Evolutionary conservation across 1,140 invertebrate species (phyloP).

Genomic region (Agrilus planipennis): DNA sequence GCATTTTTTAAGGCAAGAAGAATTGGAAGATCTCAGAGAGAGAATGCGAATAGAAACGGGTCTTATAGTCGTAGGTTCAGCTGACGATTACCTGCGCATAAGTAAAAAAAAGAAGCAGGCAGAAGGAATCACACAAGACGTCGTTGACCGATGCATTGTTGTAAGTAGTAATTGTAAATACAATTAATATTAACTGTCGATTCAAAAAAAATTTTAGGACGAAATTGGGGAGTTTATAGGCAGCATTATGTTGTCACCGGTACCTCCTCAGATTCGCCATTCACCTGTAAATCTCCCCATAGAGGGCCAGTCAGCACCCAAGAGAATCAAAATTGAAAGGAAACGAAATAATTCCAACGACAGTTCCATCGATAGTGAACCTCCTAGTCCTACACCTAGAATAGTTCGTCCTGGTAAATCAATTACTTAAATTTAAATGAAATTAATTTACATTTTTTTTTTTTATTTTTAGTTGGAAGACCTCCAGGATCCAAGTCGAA

Average conservation of each 20-base stretch:
- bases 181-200: background rate
- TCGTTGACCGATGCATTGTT: slow-evolving; percentile 69
- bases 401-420: slow-evolving; percentile 24
- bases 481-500: slow-evolving; percentile 34
- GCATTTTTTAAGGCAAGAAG: slow-evolving; percentile 46
- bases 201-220: slow-evolving; percentile 32
- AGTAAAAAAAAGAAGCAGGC: slow-evolving; percentile 54
- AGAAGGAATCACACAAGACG: slow-evolving; percentile 67
- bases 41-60: slow-evolving; percentile 64
- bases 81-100: slow-evolving; percentile 65
- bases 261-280: slow-evolving; percentile 43
- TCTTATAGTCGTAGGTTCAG: slow-evolving; percentile 69
- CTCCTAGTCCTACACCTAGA: slow-evolving; percentile 36
- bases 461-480: slow-evolving; percentile 31
- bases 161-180: slow-evolving; percentile 29
- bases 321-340: slow-evolving; percentile 25
- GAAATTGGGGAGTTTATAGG: slow-evolving; percentile 51
- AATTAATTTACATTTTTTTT: slow-evolving; percentile 10
- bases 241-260: slow-evolving; percentile 44
- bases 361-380: slow-evolving; percentile 42
- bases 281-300: slow-evolving; percentile 23
- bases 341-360: slow-evolving; percentile 39
- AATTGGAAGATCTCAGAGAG: slow-evolving; percentile 65
- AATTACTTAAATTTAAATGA: background rate
- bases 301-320: slow-evolving; percentile 13